Conservation (phyloP, 2,113 vertebrate species). For the Hypanus sabinus region DNA sequence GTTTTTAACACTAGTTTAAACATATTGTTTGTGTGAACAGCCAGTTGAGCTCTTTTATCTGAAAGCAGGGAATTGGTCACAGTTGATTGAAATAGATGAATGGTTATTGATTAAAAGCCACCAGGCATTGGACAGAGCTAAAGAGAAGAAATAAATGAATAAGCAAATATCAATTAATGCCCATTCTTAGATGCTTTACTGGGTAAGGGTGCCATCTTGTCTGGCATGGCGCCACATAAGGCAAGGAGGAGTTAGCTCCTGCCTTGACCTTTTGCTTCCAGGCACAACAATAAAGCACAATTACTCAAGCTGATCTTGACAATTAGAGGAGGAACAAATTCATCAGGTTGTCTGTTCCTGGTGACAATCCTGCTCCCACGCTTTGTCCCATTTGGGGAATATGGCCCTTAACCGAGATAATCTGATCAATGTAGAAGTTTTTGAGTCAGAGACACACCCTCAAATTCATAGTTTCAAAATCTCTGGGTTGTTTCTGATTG, state of each 20-base stretch:
- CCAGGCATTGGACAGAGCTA: neutral
- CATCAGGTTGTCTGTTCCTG: neutral
- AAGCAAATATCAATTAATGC: neutral
- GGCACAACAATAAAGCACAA: neutral
- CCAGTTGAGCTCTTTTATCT: too few relatives aligned
- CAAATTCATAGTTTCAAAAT: neutral
- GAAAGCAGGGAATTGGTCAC: neutral
- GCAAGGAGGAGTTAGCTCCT: neutral
- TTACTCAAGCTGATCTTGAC: neutral
- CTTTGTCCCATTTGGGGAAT: neutral
- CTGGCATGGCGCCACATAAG: neutral
- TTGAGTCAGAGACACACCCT: neutral
- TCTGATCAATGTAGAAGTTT: too few relatives aligned
- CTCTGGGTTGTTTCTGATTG: neutral
- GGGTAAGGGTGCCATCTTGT: neutral
- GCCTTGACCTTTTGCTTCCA: neutral
- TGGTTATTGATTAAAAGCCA: neutral
- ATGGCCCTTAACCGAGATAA: neutral
- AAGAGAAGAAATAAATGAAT: neutral
- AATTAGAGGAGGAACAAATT: too few relatives aligned
- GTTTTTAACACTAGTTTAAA: neutral
- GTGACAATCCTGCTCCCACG: neutral
- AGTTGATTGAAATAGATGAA: neutral
- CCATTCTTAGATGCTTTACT: neutral
- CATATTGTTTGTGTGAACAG: neutral